Percentiles rank a stretch among this genome's conserved stretches.
Evolutionary conservation across 2,113 vertebrate species (phyloP).

Genomic region (Mionectes macconnelli): DNA sequence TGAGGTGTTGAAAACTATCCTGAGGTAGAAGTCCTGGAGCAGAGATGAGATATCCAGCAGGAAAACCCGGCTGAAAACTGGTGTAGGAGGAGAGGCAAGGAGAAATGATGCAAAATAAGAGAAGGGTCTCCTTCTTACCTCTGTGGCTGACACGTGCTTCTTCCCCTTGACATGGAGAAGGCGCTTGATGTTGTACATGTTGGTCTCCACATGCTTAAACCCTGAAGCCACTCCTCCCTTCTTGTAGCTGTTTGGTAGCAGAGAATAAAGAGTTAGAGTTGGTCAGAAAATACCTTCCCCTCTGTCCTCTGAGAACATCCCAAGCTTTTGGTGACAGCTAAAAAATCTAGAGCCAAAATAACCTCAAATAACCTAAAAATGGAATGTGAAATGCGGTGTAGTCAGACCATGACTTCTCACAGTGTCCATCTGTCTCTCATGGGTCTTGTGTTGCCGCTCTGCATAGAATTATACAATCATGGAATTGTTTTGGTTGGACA

Average conservation of each 20-base stretch:
- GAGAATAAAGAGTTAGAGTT: not conserved
- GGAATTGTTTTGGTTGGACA: not conserved
- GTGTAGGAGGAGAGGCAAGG: not conserved
- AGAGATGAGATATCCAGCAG: not conserved
- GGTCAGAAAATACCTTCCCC: not conserved
- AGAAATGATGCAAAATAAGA: not conserved
- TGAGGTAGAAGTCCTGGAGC: not conserved
- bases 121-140: slow-evolving; percentile 69
- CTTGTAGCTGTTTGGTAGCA: slow-evolving; percentile 81
- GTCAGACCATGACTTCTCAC: not conserved
- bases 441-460: not conserved
- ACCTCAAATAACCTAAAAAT: not conserved
- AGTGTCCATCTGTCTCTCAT: not conserved
- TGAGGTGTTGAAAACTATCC: not conserved
- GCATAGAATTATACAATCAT: not conserved
- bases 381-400: not conserved
- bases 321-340: not conserved
- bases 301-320: not conserved
- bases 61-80: not conserved
- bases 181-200: slow-evolving; percentile 84
- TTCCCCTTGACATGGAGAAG: slow-evolving; percentile 87
- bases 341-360: not conserved
- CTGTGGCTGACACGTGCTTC: slow-evolving; percentile 83
- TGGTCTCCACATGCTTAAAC: slow-evolving; percentile 88
- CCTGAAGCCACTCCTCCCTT: slow-evolving; percentile 89